Evolutionary conservation across 1,140 invertebrate species (phyloP), one percentile per base, ranked within the genome.

Genomic region (Megathymus violae): DNA sequence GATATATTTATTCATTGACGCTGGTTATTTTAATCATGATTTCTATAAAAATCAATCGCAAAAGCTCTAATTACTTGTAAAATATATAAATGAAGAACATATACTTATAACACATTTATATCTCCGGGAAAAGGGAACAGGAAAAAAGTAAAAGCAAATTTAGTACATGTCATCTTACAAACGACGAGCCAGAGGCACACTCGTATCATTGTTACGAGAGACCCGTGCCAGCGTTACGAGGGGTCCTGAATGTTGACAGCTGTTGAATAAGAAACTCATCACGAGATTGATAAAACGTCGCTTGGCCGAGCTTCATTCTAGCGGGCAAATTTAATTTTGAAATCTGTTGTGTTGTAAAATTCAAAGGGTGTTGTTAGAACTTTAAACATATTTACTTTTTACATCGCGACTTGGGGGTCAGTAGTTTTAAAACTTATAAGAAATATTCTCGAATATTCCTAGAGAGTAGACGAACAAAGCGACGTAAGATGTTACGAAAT

Each of bases 251-350:
- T 59, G 64, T 66, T 64, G 63, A 64, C 62, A 69, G 67, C 60
- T 71, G 66, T 54, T 56, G 58, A 71, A 77, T 77, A 74, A 73
- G 72, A 69, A 60, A 69, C 72, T 74, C 67, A 69, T 69, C 69
- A 69, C 68, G 47, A 75, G 62, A 62, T 63, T 34, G 50, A 44
- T 46, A 71, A 71, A 71, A 69, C 66, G 64, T 67, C 62, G 64
- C 52, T 52, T 66, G 66, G 67, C 38, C 63, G 56, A 63, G 56
- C 34, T 36, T 36, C 10, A 62, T 67, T 70, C 69, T 70, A 68
- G 65, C 68, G 11, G 15, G 41, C 27, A 15, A 16, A 10, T 44
- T 47, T 76, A 66, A 66, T 74, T 74, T 74, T 67, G 65, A 77
- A 74, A 71, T 69, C 66, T 67, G 67, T 64, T 50, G 50, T 41